Conservation (phyloP, 2,888 invertebrate genomes). For the Taphrorychus bicolor region DNA sequence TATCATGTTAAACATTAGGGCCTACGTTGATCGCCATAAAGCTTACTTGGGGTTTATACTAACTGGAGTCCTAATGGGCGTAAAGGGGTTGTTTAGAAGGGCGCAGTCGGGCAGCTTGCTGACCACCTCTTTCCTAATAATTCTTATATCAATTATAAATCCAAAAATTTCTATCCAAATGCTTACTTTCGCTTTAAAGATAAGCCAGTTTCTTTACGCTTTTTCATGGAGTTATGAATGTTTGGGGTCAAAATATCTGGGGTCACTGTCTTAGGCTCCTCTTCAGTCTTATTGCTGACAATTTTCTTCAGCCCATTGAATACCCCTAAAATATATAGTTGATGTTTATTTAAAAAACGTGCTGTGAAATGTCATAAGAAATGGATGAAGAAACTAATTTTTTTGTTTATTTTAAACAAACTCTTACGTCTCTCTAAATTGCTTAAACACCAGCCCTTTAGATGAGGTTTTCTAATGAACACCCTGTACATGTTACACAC, state of each 20-base stretch:
- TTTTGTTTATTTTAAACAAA: background rate
- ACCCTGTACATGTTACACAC: background rate
- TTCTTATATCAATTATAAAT: background rate
- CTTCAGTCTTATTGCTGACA: constrained; percentile 70
- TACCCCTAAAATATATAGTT: constrained; percentile 65
- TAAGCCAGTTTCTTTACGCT: constrained; percentile 65
- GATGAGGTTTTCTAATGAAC: background rate
- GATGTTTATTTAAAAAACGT: no score
- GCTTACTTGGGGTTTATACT: constrained; percentile 44
- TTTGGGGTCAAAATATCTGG: constrained; percentile 65
- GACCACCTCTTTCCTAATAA: constrained; percentile 68
- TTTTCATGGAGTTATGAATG: constrained; percentile 68
- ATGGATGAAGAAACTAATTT: background rate
- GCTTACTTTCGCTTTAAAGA: constrained; percentile 74
- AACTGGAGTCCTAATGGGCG: constrained; percentile 61
- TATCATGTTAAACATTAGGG: constrained; percentile 6
- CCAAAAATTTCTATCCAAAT: background rate
- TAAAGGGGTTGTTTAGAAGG: constrained; percentile 63
- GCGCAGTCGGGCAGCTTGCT: constrained; percentile 67
- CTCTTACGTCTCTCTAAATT: no score
- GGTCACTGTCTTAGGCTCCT: constrained; percentile 56
- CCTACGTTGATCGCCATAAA: no score
- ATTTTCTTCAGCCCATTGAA: constrained; percentile 80
- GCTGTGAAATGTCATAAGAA: no score
- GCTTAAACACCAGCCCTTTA: no score